A percentile compares a stretch with the other conserved stretches of the same genome.
Conservation (phyloP, 2,797 vertebrate genomes). For the Pseudochromis fuscus region DNA sequence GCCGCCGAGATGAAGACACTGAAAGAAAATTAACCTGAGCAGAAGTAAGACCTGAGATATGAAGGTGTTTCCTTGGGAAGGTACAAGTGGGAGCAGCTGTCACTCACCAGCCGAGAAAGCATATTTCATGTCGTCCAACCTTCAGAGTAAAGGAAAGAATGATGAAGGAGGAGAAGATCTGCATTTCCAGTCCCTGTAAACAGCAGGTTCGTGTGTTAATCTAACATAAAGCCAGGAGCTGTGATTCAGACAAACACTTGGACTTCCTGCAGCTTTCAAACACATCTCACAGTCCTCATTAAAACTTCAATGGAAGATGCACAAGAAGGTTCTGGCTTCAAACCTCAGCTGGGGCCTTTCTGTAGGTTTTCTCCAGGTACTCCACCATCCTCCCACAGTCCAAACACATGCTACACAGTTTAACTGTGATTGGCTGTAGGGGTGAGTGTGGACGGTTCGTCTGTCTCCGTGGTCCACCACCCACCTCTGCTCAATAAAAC, state of each 20-base stretch:
- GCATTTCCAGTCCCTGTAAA: neutral
- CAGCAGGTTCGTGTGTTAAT: neutral
- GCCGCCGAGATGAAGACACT: neutral
- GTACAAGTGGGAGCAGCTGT: constrained; percentile 41
- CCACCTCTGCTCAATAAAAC: too few relatives aligned
- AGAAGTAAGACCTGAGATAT: constrained; percentile 33
- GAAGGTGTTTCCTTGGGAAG: constrained; percentile 25
- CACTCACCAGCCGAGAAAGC: constrained; percentile 38
- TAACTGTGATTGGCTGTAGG: too few relatives aligned
- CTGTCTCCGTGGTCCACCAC: too few relatives aligned
- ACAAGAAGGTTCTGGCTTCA: too few relatives aligned
- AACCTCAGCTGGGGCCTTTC: too few relatives aligned
- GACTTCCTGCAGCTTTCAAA: neutral
- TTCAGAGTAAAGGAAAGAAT: neutral
- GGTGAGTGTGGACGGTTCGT: too few relatives aligned
- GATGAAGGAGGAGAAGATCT: neutral
- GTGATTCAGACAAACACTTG: neutral
- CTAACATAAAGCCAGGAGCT: neutral
- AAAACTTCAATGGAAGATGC: neutral
- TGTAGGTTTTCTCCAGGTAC: too few relatives aligned
- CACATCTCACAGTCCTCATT: neutral
- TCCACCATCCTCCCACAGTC: too few relatives aligned
- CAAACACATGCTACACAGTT: too few relatives aligned
- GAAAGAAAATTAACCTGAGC: constrained; percentile 11
- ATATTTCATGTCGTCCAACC: constrained; percentile 16